Base-by-base conservation (phyloP, 2,797 vertebrate species). In the Merluccius polli region DNA sequence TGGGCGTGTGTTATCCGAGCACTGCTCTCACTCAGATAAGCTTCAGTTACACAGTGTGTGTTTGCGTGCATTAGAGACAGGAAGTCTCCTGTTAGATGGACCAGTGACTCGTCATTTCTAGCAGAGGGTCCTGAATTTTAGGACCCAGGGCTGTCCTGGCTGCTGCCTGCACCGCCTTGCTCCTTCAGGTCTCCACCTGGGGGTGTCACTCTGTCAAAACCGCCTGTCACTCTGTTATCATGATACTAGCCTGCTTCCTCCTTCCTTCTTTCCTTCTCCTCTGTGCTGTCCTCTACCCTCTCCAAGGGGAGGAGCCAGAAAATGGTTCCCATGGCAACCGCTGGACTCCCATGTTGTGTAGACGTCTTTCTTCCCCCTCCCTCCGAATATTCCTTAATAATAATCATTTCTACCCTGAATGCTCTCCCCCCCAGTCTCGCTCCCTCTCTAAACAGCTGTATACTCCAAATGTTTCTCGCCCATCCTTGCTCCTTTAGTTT, bases 361-460 rank as follows among this genome's bases (percentile, higher is more conserved):
- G n/a, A n/a, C 7, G 32, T 33, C 32, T 33, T 33, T 33, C 32
- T 33, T n/a, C 32, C 32, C 32, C 32, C 32, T 33, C 2, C 32
- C 32, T 3, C 32, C 7, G 7, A 33, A 6, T 38, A 38, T 38
- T 38, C 36, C 36, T 12, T 38, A 7, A 38, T 35, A 35, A 35
- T 35, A 35, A 35, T 63, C 74, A 4, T 2, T n/a, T n/a, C n/a
- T n/a, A n/a, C n/a, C n/a, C n/a, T n/a, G n/a, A n/a, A n/a, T n/a
- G n/a, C n/a, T 24, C 0, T 59, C 52, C 21, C 52, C 52, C 10
- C 4, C 52, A 7, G 52, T n/a, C 52, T 59, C 36, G 36, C 36
- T 35, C 33, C n/a, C n/a, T 88, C 71, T 35, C 78, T 73, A 77
- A 73, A 93, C 93, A 94, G 92, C 93, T 79, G 89, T 93, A 94